These are phyloP conservation scores for Thymallus thymallus DNA, from an alignment of 2,113 vertebrate species.

Conservation along the genomic window DNA sequence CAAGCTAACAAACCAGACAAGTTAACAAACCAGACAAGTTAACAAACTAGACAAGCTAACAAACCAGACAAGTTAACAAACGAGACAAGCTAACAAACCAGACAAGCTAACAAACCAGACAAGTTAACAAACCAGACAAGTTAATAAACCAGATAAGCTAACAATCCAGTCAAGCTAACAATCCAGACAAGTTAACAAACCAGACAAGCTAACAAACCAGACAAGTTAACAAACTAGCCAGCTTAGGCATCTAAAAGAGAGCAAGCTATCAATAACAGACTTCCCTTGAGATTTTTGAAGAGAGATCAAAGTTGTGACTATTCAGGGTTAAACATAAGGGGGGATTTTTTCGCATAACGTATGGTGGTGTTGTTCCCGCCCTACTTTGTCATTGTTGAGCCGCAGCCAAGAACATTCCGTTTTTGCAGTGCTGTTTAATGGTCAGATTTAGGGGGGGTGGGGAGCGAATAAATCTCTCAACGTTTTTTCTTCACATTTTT, in stretches of 20 bases:
- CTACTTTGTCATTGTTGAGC: slow-evolving; percentile 75
- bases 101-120: no score
- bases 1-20: no score
- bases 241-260: not conserved
- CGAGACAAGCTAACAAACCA: no score
- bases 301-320: slow-evolving; percentile 18
- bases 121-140: no score
- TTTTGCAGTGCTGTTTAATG: slow-evolving; percentile 72
- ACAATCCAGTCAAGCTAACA: no score
- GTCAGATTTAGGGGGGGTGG: slow-evolving; percentile 40
- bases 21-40: no score
- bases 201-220: not conserved
- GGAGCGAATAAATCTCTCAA: slow-evolving; percentile 61
- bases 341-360: slow-evolving; percentile 53
- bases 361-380: slow-evolving; percentile 63
- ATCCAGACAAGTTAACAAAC: no score
- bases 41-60: no score
- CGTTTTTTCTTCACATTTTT: slow-evolving; percentile 29
- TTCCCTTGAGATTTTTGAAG: not conserved
- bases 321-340: slow-evolving; percentile 38
- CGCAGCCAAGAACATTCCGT: slow-evolving; percentile 77
- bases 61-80: no score
- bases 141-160: no score
- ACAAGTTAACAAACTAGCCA: not conserved
- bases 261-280: not conserved